A percentile compares a stretch with the other conserved stretches of the same genome.
phyloP scores from a whole-genome alignment of 2,888 invertebrate species.

The Doris montereyensis region DNA sequence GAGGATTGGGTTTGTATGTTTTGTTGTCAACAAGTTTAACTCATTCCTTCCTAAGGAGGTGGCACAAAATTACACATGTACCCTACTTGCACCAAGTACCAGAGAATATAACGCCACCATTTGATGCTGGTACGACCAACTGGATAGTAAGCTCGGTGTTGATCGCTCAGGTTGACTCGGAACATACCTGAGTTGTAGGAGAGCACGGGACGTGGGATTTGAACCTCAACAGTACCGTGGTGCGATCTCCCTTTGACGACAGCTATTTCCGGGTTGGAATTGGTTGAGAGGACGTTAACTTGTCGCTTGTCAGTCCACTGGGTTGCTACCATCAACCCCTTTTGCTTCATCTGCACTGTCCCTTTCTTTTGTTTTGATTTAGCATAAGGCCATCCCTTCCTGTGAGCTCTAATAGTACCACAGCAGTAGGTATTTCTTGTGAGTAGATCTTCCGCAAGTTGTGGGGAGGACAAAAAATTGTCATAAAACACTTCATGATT shows the following conservation, averaged over 20 bases:
- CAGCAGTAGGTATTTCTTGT: constrained; percentile 5
- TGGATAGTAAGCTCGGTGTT: background rate
- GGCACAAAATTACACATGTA: too few relatives aligned
- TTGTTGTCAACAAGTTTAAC: too few relatives aligned
- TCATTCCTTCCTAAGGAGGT: too few relatives aligned
- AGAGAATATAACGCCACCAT: background rate
- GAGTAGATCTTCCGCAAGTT: constrained; percentile 22
- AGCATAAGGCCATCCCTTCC: constrained; percentile 27
- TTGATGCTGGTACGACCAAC: background rate
- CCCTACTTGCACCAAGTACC: background rate
- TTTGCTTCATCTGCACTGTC: background rate
- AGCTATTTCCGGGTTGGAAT: background rate
- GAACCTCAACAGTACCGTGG: background rate
- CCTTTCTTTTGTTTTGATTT: background rate
- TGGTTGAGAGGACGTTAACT: background rate
- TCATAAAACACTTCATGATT: constrained; percentile 22
- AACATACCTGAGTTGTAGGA: background rate
- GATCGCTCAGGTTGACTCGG: background rate
- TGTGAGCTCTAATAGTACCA: constrained; percentile 18
- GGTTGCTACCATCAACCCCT: background rate
- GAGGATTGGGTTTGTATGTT: too few relatives aligned
- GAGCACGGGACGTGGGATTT: background rate
- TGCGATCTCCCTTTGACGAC: background rate
- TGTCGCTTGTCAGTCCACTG: background rate
- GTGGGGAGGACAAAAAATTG: constrained; percentile 25